Percentiles rank a stretch among this genome's conserved stretches.
phyloP scores from a whole-genome alignment of 2,888 invertebrate species.

The Plebejus melissa region DNA sequence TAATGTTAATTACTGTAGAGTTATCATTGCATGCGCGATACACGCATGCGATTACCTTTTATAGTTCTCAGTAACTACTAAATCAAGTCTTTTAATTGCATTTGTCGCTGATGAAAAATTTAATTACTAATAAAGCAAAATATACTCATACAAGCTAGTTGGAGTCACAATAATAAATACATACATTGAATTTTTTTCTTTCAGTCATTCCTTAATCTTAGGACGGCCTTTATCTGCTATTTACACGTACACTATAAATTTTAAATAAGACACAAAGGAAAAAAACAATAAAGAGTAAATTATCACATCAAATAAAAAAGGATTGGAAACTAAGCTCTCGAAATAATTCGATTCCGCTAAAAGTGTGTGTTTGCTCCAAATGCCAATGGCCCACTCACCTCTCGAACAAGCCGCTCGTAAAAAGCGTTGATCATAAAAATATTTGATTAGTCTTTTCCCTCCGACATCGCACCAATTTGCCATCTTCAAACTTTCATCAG shows the following conservation, averaged over 20 bases:
- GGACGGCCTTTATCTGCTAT: too few relatives aligned
- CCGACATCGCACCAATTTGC: constrained; percentile 61
- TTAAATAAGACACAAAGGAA: too few relatives aligned
- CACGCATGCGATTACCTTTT: neutral
- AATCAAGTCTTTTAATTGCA: neutral
- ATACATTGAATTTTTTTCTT: too few relatives aligned
- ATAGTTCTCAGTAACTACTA: neutral
- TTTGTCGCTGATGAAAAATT: too few relatives aligned
- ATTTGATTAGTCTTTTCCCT: constrained; percentile 71
- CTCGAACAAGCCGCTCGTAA: constrained; percentile 62
- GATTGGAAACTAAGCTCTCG: too few relatives aligned
- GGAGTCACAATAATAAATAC: too few relatives aligned
- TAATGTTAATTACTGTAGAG: neutral
- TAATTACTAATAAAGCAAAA: too few relatives aligned
- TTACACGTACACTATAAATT: too few relatives aligned
- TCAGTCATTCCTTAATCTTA: too few relatives aligned
- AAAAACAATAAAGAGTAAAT: too few relatives aligned
- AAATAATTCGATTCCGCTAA: neutral
- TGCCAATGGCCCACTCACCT: constrained; percentile 34
- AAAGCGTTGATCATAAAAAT: constrained; percentile 77
- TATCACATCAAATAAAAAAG: neutral
- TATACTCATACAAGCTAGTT: too few relatives aligned
- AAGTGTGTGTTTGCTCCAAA: neutral
- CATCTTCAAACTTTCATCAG: constrained; percentile 70
- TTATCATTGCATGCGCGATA: neutral